Percentiles rank a stretch among this genome's conserved stretches.
Evolutionary conservation across 2,888 invertebrate species (phyloP).

Genomic region (Alloscopus bannaensis): DNA sequence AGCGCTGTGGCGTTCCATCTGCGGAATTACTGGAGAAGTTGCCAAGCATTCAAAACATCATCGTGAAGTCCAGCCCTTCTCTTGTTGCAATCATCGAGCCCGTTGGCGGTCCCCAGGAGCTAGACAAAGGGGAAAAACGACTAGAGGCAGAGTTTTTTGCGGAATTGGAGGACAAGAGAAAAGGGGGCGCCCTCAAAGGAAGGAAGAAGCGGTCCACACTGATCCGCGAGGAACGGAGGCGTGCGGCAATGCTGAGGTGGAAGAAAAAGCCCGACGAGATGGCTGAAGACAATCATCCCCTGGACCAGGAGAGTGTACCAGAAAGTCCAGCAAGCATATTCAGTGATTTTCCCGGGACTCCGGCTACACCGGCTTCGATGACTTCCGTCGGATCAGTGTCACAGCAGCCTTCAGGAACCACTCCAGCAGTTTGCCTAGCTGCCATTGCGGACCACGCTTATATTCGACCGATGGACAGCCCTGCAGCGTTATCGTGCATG

Average conservation of each 20-base stretch:
- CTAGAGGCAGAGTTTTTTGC: not conserved
- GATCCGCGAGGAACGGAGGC: not conserved
- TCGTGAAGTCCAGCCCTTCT: not conserved
- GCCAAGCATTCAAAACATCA: not conserved
- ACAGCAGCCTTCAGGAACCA: no score
- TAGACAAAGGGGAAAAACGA: not conserved
- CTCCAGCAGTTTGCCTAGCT: not conserved
- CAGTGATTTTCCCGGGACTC: not conserved
- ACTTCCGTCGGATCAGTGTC: not conserved
- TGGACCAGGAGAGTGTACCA: not conserved
- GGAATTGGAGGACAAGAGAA: not conserved
- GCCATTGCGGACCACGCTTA: constrained; percentile 6
- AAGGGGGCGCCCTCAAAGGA: not conserved
- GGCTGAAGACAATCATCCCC: not conserved
- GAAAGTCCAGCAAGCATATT: not conserved
- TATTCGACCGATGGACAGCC: not conserved
- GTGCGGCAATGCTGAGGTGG: constrained; percentile 14
- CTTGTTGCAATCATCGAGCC: not conserved
- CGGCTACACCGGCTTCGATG: not conserved
- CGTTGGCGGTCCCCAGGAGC: not conserved
- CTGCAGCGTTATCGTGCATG: not conserved
- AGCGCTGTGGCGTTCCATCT: not conserved
- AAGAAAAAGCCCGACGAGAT: not conserved
- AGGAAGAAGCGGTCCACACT: not conserved
- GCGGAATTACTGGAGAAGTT: constrained; percentile 18